Evolutionary conservation across 2,113 vertebrate genomes (phyloP), one percentile per base, ranked within the genome.

Genomic region (Ciconia stormi): DNA sequence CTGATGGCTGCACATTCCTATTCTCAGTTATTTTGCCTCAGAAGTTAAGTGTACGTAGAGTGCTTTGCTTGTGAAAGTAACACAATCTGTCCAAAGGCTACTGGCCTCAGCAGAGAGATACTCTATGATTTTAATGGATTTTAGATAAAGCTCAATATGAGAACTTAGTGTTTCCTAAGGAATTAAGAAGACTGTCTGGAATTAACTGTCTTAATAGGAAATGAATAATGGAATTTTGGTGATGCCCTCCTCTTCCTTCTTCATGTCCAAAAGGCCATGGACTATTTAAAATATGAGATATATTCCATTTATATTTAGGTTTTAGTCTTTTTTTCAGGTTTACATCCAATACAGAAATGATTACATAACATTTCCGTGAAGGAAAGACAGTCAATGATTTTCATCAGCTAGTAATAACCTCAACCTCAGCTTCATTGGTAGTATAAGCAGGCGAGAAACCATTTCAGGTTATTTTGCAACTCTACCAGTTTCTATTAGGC

Each of bases 61-160:
- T 65, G 82, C 25, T 67, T 62, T 56, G 34, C 49, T 79, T 36
- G 12, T 61, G 81, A 65, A 53, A 63, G 22, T 19, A 83, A 82
- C 32, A 93, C 21, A 49, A 62, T 56, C 69, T 82, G 77, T 72
- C 59, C 83, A 70, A 93, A 91, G 89, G 70, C 52, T 78, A 89
- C 49, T 27, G 52, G 46, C 61, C 89, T 61, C 44, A 74, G 49
- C 47, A 74, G 42, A 74, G 61, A 70, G 16, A 67, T 49, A 40
- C 46, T 8, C 65, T 46, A 25, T 3, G 7, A 47, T 63, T 89
- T 82, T 29, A 49, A 78, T 15, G 34, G 36, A 67, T 87, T 69
- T 87, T 40, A 90, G 44, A 40, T 40, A 89, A 89, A 93, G 20
- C 50, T 52, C 13, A 44, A 87, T 52, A 65, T 14, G 8, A 71